Conservation (phyloP, 1,140 invertebrate genomes). For the Holotrichia oblita region DNA sequence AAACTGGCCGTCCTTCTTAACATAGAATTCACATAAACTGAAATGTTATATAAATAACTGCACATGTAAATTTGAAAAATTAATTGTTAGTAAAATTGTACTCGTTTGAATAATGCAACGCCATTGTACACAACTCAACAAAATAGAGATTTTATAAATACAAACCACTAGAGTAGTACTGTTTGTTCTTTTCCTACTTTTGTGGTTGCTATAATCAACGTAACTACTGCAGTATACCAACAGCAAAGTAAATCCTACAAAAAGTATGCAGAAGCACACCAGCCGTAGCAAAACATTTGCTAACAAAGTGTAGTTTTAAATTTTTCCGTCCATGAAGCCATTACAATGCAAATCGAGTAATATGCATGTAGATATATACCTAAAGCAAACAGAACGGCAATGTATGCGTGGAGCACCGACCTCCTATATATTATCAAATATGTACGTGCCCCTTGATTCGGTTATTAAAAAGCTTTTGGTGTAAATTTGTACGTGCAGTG, state of each 20-base stretch:
- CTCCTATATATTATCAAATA: not conserved
- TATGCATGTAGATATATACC: not conserved
- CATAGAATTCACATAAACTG: too few species aligned
- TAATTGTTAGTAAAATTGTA: too few species aligned
- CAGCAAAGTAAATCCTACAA: not conserved
- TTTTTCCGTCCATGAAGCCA: constrained; percentile 29
- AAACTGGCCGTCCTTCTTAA: too few species aligned
- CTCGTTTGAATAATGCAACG: too few species aligned
- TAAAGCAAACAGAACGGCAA: not conserved
- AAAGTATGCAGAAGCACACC: not conserved
- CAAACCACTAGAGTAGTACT: too few species aligned
- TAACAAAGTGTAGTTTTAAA: not conserved
- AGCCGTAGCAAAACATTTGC: not conserved
- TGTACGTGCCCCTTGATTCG: not conserved
- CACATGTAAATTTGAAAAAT: too few species aligned
- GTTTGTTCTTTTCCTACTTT: not conserved
- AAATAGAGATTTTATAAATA: too few species aligned
- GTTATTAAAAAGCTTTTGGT: constrained; percentile 16
- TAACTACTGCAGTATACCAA: not conserved
- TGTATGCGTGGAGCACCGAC: not conserved
- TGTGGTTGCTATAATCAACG: not conserved
- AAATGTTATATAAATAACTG: too few species aligned
- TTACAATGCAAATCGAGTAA: constrained; percentile 27
- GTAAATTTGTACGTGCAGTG: not conserved
- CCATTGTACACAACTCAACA: too few species aligned